Evolutionary conservation across 2,888 invertebrate genomes (phyloP).

Genomic region (Lymantria dispar): DNA sequence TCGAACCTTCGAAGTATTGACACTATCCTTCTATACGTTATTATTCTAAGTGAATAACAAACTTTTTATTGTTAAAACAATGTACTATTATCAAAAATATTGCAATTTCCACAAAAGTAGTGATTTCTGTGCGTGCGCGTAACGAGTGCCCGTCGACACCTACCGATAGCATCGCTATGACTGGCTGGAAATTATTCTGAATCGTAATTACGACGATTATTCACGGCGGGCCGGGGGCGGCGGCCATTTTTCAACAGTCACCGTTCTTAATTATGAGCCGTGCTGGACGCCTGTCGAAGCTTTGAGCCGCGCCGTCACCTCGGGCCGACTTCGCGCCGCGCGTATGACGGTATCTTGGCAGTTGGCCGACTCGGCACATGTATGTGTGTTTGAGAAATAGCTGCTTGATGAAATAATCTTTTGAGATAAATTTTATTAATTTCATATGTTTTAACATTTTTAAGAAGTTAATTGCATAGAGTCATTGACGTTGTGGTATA

Average conservation of each 20-base stretch:
- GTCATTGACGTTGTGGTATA: no score
- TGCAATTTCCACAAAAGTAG: slow-evolving; percentile 61
- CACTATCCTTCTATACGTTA: no score
- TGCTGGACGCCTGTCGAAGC: slow-evolving; percentile 81
- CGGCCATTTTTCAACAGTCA: slow-evolving; percentile 83
- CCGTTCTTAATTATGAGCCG: slow-evolving; percentile 82
- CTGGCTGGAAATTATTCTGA: slow-evolving; percentile 83
- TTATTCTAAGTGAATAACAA: no score
- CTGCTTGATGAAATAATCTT: not conserved
- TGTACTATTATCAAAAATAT: slow-evolving; percentile 49
- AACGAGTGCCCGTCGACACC: slow-evolving; percentile 81
- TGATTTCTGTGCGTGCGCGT: slow-evolving; percentile 69
- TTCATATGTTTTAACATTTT: not conserved
- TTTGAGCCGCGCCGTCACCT: slow-evolving; percentile 81
- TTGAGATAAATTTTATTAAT: not conserved
- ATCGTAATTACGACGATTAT: slow-evolving; percentile 83
- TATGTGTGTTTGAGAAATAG: not conserved
- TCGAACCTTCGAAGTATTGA: no score
- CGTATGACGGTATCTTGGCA: slow-evolving; percentile 47
- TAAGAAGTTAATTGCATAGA: not conserved
- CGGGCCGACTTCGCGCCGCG: slow-evolving; percentile 66
- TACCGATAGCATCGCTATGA: slow-evolving; percentile 82
- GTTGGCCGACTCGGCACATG: slow-evolving; percentile 9
- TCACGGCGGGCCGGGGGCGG: slow-evolving; percentile 83
- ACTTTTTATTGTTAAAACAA: slow-evolving; percentile 23